phyloP scores from a whole-genome alignment of 2,797 vertebrate genomes.

The Sebastes taczanowskii region DNA sequence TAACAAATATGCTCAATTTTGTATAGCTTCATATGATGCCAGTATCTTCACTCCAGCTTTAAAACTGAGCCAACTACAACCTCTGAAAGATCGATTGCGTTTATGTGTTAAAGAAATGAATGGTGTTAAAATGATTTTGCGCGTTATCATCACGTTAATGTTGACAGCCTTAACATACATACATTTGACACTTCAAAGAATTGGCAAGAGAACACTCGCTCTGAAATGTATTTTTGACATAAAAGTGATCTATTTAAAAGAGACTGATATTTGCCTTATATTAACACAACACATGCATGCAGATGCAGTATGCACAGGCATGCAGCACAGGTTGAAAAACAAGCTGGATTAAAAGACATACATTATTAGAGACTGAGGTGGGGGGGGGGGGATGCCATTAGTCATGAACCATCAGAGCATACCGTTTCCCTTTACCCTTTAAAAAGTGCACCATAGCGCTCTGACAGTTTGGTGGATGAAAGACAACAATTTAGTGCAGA shows the following conservation, averaged over 20 bases:
- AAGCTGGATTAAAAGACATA: neutral
- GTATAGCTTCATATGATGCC: too few species aligned
- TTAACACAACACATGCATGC: neutral
- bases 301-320: neutral
- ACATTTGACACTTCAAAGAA: neutral
- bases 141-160: too few species aligned
- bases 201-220: neutral
- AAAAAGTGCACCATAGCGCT: neutral
- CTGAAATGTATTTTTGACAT: neutral
- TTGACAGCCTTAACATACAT: neutral
- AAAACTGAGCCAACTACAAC: too few species aligned
- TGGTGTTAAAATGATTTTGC: too few species aligned
- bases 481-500: conserved; percentile 20
- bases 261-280: neutral
- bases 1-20: too few species aligned
- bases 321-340: neutral
- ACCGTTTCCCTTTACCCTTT: neutral
- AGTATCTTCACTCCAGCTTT: too few species aligned
- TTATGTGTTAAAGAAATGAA: too few species aligned
- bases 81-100: too few species aligned
- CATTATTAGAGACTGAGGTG: neutral
- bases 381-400: neutral
- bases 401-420: neutral
- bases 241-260: neutral
- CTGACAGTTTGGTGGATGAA: conserved; percentile 13